These are phyloP conservation scores for Rhodinocichla rosea DNA, from an alignment of 2,113 vertebrate species.

Conservation along the genomic window DNA sequence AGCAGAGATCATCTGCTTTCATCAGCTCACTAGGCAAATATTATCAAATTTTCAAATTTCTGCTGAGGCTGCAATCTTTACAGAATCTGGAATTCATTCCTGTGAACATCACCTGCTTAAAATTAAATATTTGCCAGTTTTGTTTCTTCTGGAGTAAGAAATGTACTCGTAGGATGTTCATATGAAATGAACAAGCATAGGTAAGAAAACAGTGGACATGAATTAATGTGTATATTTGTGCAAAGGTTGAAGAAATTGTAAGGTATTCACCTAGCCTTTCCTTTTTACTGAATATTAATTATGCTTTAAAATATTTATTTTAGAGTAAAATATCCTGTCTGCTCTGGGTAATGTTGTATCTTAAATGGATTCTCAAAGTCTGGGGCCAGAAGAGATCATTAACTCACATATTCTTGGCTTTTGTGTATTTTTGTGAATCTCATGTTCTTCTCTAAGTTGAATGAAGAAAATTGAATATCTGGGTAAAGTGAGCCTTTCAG, in stretches of 20 bases:
- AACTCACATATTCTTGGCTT: not conserved
- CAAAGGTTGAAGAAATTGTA: not conserved
- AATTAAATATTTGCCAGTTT: not conserved
- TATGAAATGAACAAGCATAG: rapidly evolving
- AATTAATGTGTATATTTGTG: not conserved
- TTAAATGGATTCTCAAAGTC: not conserved
- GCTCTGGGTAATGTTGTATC: not conserved
- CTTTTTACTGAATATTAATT: not conserved
- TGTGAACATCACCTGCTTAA: not conserved
- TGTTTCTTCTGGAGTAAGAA: not conserved
- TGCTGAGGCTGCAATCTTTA: not conserved
- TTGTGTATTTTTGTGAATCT: not conserved
- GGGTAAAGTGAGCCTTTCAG: not conserved
- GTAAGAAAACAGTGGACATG: not conserved
- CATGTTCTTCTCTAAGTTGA: not conserved
- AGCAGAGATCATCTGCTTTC: not conserved
- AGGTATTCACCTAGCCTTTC: not conserved
- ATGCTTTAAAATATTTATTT: not conserved
- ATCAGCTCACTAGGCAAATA: not conserved
- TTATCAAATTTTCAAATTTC: not conserved
- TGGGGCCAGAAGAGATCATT: not conserved
- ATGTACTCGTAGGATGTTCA: not conserved
- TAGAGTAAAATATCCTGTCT: not conserved
- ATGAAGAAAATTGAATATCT: not conserved
- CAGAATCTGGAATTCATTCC: not conserved